Evolutionary conservation across 1,140 invertebrate species (phyloP).

Genomic region (Microplitis mediator): DNA sequence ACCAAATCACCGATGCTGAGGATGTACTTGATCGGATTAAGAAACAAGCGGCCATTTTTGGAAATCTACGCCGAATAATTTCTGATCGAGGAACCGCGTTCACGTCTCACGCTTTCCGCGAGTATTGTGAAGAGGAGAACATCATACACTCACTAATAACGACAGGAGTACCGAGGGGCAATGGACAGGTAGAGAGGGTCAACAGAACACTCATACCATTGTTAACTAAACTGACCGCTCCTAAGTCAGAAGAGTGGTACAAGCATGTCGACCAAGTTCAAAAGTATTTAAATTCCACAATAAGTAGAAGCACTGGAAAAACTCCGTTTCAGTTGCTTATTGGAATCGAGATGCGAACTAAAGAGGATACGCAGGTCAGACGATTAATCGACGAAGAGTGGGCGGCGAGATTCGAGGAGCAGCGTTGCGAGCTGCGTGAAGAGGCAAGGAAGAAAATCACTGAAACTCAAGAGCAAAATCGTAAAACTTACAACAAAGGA

Average conservation of each 20-base stretch:
- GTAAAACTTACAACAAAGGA: conserved; percentile 37
- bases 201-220: conserved; percentile 40
- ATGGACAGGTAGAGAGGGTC: conserved; percentile 10
- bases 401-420: conserved; percentile 1
- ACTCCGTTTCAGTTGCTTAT: too few species aligned
- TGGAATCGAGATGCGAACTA: too few species aligned
- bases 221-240: conserved; percentile 35
- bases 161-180: conserved; percentile 42
- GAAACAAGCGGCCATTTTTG: conserved; percentile 38
- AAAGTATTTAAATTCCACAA: conserved; percentile 39
- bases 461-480: conserved; percentile 36
- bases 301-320: conserved; percentile 15
- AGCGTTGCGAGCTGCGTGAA: conserved; percentile 5
- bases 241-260: conserved; percentile 46
- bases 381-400: conserved; percentile 20
- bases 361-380: neutral
- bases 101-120: conserved; percentile 35
- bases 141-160: conserved; percentile 44
- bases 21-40: conserved; percentile 32
- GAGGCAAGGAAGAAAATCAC: conserved; percentile 24
- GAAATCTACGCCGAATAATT: conserved; percentile 47
- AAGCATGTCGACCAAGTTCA: conserved; percentile 43
- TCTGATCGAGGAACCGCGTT: conserved; percentile 44
- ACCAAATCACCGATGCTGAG: conserved; percentile 30
- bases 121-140: conserved; percentile 40